phyloP scores from a whole-genome alignment of 2,113 vertebrate genomes.

The Callocephalon fimbriatum region DNA sequence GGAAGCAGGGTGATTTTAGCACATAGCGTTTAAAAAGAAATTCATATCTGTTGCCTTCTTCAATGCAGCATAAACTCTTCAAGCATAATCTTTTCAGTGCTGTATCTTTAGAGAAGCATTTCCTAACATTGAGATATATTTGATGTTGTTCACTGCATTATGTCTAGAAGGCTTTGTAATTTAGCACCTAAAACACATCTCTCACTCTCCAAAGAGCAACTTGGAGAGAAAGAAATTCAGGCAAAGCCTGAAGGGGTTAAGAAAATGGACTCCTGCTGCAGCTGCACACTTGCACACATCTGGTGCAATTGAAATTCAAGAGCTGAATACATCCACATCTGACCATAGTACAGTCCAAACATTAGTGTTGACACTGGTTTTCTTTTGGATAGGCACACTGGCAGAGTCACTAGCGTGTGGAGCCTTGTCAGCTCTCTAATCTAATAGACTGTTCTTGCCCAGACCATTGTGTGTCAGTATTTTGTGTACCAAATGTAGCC shows the following conservation, averaged over 20 bases:
- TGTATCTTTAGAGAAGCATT: neutral
- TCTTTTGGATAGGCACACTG: conserved; percentile 60
- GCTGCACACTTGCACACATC: conserved; percentile 62
- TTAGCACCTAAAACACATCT: neutral
- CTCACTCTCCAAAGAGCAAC: neutral
- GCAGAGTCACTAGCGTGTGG: conserved; percentile 42
- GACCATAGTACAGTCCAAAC: conserved; percentile 40
- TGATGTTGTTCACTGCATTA: neutral
- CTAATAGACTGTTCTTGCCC: conserved; percentile 72
- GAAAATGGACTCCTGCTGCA: conserved; percentile 19
- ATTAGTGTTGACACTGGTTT: conserved; percentile 64
- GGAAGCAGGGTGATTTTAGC: neutral
- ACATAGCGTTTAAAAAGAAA: conserved; percentile 1
- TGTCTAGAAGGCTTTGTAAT: neutral
- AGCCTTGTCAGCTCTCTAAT: conserved; percentile 65
- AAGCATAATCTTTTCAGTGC: neutral
- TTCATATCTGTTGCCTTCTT: neutral
- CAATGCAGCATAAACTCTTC: neutral
- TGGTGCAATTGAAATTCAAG: conserved; percentile 61
- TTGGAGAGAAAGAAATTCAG: neutral
- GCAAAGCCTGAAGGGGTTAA: neutral
- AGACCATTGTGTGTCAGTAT: conserved; percentile 64
- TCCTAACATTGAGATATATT: neutral
- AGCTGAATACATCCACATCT: conserved; percentile 55
- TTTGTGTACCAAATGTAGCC: conserved; percentile 60